A percentile compares a stretch with the other conserved stretches of the same genome.
Conservation (phyloP, 2,888 invertebrate species). For the Saturnia pavonia region DNA sequence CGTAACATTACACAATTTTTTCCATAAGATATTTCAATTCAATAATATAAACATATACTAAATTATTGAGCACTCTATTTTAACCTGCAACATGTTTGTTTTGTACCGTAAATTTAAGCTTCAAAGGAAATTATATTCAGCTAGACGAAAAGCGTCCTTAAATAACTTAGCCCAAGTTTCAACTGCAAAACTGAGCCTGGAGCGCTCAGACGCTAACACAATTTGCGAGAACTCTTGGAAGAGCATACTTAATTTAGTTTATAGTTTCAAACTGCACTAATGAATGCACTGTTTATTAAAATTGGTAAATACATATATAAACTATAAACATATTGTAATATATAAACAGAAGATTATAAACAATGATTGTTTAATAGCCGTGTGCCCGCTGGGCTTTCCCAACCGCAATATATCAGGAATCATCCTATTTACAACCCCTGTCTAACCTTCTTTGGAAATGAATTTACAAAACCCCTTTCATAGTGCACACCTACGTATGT, state of each 20-base stretch:
- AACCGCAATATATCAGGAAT: too few species aligned
- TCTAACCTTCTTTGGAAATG: too few species aligned
- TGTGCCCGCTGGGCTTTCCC: too few species aligned
- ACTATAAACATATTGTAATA: not conserved
- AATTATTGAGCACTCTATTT: not conserved
- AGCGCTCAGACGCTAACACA: conserved; percentile 8
- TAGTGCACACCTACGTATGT: too few species aligned
- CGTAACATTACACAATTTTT: too few species aligned
- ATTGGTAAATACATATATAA: not conserved
- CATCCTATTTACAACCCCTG: too few species aligned
- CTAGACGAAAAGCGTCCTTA: not conserved
- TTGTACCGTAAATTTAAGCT: not conserved
- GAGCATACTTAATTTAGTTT: not conserved
- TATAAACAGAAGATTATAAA: too few species aligned
- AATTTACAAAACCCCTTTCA: too few species aligned
- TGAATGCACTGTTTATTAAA: conserved; percentile 1
- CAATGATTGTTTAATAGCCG: too few species aligned
- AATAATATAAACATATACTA: not conserved
- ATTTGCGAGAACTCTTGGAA: not conserved
- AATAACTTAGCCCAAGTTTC: conserved; percentile 6
- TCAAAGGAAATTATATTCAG: not conserved
- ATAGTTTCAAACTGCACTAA: not conserved
- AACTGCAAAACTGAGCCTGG: conserved; percentile 5
- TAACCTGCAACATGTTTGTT: not conserved
- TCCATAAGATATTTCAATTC: too few species aligned